A percentile compares a stretch with the other conserved stretches of the same genome.
Evolutionary conservation across 2,797 vertebrate genomes (phyloP).

Genomic region (Loris lydekkerianus): DNA sequence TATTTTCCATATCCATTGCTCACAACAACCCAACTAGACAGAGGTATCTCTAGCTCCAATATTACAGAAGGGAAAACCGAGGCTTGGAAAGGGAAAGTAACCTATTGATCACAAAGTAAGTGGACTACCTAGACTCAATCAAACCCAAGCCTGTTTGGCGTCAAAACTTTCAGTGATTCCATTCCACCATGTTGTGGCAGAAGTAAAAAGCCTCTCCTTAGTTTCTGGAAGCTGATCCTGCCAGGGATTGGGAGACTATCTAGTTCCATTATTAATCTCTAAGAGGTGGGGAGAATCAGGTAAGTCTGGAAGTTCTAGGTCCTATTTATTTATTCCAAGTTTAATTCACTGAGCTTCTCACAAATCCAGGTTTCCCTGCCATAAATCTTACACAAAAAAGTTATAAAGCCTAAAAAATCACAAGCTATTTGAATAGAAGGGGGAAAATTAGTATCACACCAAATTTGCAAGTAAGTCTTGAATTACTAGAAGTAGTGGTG

Average conservation of each 20-base stretch:
- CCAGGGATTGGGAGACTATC: neutral
- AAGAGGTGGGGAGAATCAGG: neutral
- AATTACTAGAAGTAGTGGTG: constrained; percentile 55
- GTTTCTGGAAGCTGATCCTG: constrained; percentile 19
- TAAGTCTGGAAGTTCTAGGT: constrained; percentile 38
- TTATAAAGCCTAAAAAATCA: neutral
- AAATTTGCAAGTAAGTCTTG: constrained; percentile 52
- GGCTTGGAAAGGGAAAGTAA: constrained; percentile 50
- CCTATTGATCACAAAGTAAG: constrained; percentile 38
- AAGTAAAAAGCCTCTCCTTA: constrained; percentile 38
- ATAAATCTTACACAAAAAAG: constrained; percentile 40
- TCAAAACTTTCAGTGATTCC: constrained; percentile 26
- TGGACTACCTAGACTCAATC: neutral
- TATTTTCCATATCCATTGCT: neutral
- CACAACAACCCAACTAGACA: neutral
- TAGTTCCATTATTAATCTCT: constrained; percentile 34
- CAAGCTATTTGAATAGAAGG: constrained; percentile 29
- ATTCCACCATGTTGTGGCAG: neutral
- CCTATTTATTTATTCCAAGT: constrained; percentile 40
- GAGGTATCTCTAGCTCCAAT: neutral
- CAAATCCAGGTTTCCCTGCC: constrained; percentile 30
- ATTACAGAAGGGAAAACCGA: constrained; percentile 44
- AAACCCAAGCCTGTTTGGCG: neutral
- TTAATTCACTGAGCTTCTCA: constrained; percentile 57
- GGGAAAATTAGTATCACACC: neutral